Conservation (phyloP, 2,888 invertebrate species). For the Nymphalis polychloros region DNA sequence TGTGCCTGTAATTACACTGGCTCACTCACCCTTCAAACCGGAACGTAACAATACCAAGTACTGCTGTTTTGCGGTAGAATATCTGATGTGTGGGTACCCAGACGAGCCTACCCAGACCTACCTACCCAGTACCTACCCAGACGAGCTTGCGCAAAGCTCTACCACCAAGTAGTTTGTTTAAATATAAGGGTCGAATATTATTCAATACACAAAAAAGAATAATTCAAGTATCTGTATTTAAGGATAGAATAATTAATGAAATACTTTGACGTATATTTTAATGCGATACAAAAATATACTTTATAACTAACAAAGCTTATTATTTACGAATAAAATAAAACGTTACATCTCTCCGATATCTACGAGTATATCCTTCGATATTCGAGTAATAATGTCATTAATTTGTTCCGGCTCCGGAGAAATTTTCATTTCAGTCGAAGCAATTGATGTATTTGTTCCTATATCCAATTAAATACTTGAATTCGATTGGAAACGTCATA, state of each 20-base stretch:
- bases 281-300: not conserved
- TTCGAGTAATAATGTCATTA: constrained; percentile 31
- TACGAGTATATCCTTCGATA: constrained; percentile 13
- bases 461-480: constrained; percentile 1
- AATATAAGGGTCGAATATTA: no score
- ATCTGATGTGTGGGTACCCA: no score
- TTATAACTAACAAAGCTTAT: constrained; percentile 14
- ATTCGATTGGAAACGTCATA: constrained; percentile 3
- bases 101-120: no score
- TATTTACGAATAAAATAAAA: constrained; percentile 19
- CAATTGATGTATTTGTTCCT: constrained; percentile 18
- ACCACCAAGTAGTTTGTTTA: no score
- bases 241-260: not conserved
- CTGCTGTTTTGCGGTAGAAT: no score
- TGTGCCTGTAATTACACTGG: no score
- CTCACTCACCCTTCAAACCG: no score
- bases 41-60: no score
- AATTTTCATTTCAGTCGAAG: constrained; percentile 19
- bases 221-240: no score
- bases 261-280: not conserved
- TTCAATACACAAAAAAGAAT: no score
- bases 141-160: no score
- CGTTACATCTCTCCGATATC: constrained; percentile 18
- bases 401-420: constrained; percentile 28
- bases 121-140: no score